A percentile compares a stretch with the other conserved stretches of the same genome.
Evolutionary conservation across 2,797 vertebrate genomes (phyloP).

Genomic region (Bovichtus diacanthus): DNA sequence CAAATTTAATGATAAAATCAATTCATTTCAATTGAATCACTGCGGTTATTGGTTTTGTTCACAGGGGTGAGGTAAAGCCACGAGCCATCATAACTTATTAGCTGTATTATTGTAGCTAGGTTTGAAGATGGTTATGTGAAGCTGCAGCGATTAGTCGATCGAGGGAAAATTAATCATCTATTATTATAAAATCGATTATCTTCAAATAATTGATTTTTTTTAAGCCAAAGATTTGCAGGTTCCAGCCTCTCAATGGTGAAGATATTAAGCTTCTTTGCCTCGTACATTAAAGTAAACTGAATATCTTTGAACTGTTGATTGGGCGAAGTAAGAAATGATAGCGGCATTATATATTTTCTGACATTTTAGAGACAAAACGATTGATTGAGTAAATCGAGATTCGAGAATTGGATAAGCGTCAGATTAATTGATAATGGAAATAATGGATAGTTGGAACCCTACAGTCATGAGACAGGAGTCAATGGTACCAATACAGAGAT

Average conservation of each 20-base stretch:
- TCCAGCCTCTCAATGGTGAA: not conserved
- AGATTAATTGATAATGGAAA: not conserved
- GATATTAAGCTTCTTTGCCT: constrained; percentile 1
- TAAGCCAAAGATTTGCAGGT: not conserved
- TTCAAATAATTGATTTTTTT: not conserved
- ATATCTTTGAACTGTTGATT: not conserved
- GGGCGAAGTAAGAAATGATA: not conserved
- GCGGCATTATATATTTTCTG: not conserved
- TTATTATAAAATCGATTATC: too few relatives aligned
- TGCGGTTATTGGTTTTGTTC: not conserved
- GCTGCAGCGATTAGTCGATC: not conserved
- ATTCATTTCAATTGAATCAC: not conserved
- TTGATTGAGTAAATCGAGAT: too few relatives aligned
- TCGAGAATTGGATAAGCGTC: not conserved
- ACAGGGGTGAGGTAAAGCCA: not conserved
- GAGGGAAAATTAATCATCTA: not conserved
- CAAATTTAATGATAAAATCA: not conserved
- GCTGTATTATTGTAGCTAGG: too few relatives aligned
- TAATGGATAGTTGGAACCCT: not conserved
- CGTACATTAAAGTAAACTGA: not conserved
- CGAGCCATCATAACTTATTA: not conserved
- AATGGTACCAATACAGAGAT: not conserved
- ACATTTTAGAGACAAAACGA: not conserved
- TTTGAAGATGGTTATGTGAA: not conserved
- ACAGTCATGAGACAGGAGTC: not conserved